These are phyloP conservation scores for Solenodon paradoxus DNA, from an alignment of 2,113 vertebrate genomes.

Conservation along the genomic window DNA sequence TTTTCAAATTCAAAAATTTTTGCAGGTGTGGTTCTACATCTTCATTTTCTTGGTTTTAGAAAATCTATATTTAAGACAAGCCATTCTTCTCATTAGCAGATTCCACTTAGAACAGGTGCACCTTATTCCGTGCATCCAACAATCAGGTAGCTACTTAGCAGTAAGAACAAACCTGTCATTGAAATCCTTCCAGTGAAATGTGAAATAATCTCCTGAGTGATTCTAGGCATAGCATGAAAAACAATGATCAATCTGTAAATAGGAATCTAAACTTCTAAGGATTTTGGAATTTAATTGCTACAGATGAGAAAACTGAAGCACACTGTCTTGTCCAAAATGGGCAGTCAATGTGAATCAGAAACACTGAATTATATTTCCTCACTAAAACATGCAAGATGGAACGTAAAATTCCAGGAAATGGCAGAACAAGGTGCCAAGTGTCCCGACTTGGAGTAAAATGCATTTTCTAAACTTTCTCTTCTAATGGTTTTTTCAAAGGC, in stretches of 20 bases:
- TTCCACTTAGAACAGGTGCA: neutral
- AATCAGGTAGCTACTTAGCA: neutral
- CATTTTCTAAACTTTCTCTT: neutral
- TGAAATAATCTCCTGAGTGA: neutral
- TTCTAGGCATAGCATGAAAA: neutral
- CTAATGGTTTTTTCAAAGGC: neutral
- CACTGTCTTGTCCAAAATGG: neutral
- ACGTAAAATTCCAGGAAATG: neutral
- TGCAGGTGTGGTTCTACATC: conserved; percentile 59
- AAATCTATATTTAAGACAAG: conserved; percentile 22
- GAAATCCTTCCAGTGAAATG: neutral
- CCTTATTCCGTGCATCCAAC: neutral
- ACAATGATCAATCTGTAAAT: neutral
- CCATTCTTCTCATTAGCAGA: conserved; percentile 1
- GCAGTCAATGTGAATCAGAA: neutral
- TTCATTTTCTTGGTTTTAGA: conserved; percentile 44
- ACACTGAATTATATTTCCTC: neutral
- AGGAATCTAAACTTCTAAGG: neutral
- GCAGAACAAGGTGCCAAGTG: neutral
- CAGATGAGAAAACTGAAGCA: conserved; percentile 5
- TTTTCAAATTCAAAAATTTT: conserved; percentile 26
- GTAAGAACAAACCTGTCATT: neutral
- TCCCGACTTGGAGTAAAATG: neutral
- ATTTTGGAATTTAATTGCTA: neutral
- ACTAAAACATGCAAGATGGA: neutral